Conservation (phyloP, 2,113 vertebrate species). For the Acanthisitta chloris region DNA sequence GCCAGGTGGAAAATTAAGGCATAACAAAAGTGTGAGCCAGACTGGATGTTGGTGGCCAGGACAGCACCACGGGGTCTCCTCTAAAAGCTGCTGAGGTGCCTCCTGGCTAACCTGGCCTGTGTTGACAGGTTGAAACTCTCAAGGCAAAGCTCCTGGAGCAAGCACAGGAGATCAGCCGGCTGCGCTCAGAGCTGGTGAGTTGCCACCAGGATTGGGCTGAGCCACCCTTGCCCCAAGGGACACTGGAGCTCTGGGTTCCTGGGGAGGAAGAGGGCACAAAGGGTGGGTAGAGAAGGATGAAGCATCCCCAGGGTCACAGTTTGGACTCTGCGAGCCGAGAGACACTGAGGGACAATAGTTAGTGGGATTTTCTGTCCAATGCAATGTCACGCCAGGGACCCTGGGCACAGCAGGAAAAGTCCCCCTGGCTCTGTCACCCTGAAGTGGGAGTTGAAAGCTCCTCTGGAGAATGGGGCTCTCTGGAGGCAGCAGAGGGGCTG, state of each 20-base stretch:
- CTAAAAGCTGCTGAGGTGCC: neutral
- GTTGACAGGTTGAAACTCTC: constrained; percentile 83
- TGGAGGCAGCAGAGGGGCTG: neutral
- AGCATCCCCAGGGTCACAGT: neutral
- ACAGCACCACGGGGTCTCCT: neutral
- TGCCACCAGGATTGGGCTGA: neutral
- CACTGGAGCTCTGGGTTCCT: rapidly evolving
- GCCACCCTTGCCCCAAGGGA: neutral
- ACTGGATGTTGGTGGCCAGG: neutral
- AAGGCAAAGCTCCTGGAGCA: constrained; percentile 85
- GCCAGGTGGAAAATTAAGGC: neutral
- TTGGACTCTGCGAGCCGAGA: rapidly evolving
- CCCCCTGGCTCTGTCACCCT: rapidly evolving
- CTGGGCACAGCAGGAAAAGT: neutral
- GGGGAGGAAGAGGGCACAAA: rapidly evolving
- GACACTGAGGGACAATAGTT: rapidly evolving
- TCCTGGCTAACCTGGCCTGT: neutral
- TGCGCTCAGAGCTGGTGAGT: constrained; percentile 86
- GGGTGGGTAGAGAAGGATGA: rapidly evolving
- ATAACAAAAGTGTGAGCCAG: neutral
- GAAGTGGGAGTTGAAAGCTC: neutral
- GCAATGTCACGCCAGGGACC: rapidly evolving
- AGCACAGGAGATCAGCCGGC: constrained; percentile 85
- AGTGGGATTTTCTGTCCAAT: neutral
- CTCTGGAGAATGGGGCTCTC: neutral